Conservation (phyloP, 2,888 invertebrate species). For the Thysanoteuthis rhombus region DNA sequence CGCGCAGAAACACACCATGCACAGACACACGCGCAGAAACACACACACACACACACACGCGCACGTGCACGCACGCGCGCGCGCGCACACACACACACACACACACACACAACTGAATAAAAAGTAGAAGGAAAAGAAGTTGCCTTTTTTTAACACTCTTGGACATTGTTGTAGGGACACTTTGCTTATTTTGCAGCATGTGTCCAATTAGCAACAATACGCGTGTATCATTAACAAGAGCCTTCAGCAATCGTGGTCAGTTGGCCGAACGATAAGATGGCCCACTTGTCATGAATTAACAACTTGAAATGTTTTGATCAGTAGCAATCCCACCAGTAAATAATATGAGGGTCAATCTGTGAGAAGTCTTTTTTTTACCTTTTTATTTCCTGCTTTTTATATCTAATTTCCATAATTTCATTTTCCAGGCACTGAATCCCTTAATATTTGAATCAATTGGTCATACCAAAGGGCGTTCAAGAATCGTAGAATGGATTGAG, state of each 20-base stretch:
- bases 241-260: constrained; percentile 12
- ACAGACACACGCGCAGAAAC: background rate
- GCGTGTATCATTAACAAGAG: background rate
- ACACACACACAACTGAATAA: background rate
- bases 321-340: background rate
- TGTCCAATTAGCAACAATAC: background rate
- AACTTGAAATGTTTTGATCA: background rate
- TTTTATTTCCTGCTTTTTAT: too few species aligned
- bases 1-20: background rate
- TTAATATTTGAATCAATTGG: background rate
- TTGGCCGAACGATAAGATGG: background rate
- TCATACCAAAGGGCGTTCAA: background rate
- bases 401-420: too few species aligned
- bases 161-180: background rate
- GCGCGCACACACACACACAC: background rate
- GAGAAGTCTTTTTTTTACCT: too few species aligned
- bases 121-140: background rate
- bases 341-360: background rate
- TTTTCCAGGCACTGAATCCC: background rate
- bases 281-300: background rate
- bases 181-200: background rate
- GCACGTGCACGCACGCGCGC: background rate
- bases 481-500: background rate
- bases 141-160: too few species aligned
- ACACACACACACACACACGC: background rate